Percentiles rank a stretch among this genome's conserved stretches.
Evolutionary conservation across 1,140 invertebrate species (phyloP).

Genomic region (Aphidius ervi): DNA sequence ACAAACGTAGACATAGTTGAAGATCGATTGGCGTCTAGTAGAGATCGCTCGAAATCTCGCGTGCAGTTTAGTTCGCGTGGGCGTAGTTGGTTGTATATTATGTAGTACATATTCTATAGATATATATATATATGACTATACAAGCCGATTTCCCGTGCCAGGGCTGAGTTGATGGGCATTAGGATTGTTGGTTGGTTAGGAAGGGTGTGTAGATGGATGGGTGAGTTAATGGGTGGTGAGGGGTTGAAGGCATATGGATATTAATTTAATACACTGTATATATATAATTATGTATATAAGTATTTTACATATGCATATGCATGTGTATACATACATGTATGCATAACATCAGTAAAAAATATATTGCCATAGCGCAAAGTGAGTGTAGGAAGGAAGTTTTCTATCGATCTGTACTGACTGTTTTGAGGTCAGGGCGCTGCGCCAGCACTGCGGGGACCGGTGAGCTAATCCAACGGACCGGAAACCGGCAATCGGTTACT

Average conservation of each 20-base stretch:
- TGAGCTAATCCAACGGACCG: conserved; percentile 26
- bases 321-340: background rate
- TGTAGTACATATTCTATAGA: background rate
- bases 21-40: conserved; percentile 17
- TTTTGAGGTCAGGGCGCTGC: conserved; percentile 46
- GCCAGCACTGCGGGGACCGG: conserved; percentile 40
- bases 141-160: conserved; percentile 6
- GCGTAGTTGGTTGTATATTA: background rate
- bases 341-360: background rate
- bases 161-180: conserved; percentile 6
- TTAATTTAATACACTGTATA: conserved; percentile 5
- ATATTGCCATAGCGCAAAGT: background rate
- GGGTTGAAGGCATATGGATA: no score
- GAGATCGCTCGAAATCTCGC: conserved; percentile 16
- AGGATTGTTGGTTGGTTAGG: conserved; percentile 11
- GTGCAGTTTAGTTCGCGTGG: conserved; percentile 11
- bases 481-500: conserved; percentile 25
- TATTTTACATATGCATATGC: background rate
- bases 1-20: background rate
- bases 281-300: conserved; percentile 11
- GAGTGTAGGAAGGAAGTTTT: conserved; percentile 40
- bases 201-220: background rate
- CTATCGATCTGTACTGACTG: conserved; percentile 37
- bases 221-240: no score
- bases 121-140: background rate